Conservation (phyloP, 2,797 vertebrate genomes). For the Lithobates pipiens region DNA sequence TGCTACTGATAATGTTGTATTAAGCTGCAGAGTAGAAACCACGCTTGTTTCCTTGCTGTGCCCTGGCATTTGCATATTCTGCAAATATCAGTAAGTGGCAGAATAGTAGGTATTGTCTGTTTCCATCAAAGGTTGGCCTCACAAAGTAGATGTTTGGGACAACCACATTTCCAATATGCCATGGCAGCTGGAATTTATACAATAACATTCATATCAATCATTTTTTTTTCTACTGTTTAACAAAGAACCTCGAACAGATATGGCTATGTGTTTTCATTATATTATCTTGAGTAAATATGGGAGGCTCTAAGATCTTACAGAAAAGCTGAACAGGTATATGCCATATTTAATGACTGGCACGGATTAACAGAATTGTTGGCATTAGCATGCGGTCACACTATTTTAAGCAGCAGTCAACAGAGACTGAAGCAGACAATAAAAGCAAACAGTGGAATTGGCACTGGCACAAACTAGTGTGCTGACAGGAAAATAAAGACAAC, state of each 20-base stretch:
- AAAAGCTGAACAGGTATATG: background rate
- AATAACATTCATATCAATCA: background rate
- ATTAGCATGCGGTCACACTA: background rate
- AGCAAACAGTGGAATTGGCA: constrained; percentile 21
- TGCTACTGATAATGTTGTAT: too few species aligned
- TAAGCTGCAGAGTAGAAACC: too few species aligned
- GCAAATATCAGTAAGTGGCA: too few species aligned
- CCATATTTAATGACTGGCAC: background rate
- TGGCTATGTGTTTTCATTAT: background rate
- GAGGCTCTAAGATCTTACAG: background rate
- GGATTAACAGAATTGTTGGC: background rate
- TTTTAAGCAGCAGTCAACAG: constrained; percentile 13
- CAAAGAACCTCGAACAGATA: background rate
- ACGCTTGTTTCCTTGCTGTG: too few species aligned
- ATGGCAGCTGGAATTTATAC: background rate
- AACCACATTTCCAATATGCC: background rate
- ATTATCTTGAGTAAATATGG: background rate
- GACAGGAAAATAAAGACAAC: constrained; percentile 33
- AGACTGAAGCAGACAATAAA: constrained; percentile 3
- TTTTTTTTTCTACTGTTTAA: background rate
- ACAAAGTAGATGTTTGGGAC: too few species aligned
- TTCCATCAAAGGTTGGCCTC: too few species aligned
- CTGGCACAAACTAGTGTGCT: background rate
- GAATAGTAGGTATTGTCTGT: too few species aligned
- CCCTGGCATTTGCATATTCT: too few species aligned